Evolutionary conservation across 2,113 vertebrate genomes (phyloP).

Genomic region (Brachionichthys hirsutus): DNA sequence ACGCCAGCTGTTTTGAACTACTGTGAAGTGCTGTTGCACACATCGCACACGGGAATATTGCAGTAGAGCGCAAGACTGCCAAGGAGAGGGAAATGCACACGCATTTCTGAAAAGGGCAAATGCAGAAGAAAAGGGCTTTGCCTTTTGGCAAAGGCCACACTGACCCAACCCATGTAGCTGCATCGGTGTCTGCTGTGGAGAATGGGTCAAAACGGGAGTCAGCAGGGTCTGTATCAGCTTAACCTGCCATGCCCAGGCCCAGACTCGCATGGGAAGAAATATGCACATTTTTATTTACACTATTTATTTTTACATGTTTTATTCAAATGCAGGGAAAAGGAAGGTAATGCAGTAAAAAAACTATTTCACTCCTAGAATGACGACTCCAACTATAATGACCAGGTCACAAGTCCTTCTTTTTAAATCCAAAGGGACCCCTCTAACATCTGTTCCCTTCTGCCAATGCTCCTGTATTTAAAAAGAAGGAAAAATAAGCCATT

Average conservation of each 20-base stretch:
- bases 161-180: conserved; percentile 57
- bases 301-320: no score
- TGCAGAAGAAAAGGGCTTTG: conserved; percentile 45
- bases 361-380: no score
- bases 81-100: conserved; percentile 60
- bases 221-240: conserved; percentile 48
- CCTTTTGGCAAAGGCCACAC: conserved; percentile 63
- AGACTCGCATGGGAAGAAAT: conserved; percentile 22
- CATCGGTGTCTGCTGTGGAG: conserved; percentile 36
- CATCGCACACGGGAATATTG: conserved; percentile 45
- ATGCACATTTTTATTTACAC: not conserved
- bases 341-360: no score
- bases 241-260: conserved; percentile 30
- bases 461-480: conserved; percentile 5
- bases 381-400: no score
- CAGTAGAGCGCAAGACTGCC: conserved; percentile 48
- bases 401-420: no score
- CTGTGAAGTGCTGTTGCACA: conserved; percentile 35
- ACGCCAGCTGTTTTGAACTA: conserved; percentile 42
- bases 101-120: conserved; percentile 69
- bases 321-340: no score
- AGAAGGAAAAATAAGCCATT: conserved; percentile 21
- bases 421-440: no score
- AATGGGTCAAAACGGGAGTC: conserved; percentile 50
- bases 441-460: no score